Evolutionary conservation across 2,888 invertebrate genomes (phyloP).

Genomic region (Melanostoma mellinum): DNA sequence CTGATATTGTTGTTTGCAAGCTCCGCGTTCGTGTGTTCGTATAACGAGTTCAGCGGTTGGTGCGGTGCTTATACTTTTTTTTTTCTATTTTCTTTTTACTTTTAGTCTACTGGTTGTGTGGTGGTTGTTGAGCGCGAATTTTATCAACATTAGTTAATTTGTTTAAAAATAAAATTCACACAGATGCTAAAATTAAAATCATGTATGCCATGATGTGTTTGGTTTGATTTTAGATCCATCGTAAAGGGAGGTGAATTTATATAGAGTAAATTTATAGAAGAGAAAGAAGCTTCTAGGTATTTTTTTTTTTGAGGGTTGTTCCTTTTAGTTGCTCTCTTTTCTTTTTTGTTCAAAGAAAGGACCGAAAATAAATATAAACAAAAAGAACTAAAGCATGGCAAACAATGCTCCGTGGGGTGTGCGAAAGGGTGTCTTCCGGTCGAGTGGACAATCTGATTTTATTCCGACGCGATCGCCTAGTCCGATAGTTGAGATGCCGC

Average conservation of each 20-base stretch:
- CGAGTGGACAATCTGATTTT: constrained; percentile 82
- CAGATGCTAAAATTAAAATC: constrained; percentile 60
- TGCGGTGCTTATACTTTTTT: constrained; percentile 19
- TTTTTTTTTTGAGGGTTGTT: not conserved
- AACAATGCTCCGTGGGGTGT: constrained; percentile 90
- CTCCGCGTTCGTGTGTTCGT: constrained; percentile 35
- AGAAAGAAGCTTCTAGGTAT: not conserved
- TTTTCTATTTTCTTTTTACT: not conserved
- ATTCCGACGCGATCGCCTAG: constrained; percentile 80
- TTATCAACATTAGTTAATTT: constrained; percentile 70
- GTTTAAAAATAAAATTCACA: constrained; percentile 69
- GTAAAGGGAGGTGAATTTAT: too few species aligned
- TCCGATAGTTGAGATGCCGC: constrained; percentile 82
- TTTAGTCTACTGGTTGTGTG: not conserved
- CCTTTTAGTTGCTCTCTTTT: not conserved
- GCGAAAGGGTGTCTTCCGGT: constrained; percentile 84
- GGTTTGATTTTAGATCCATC: constrained; percentile 7
- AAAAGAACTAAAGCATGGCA: constrained; percentile 78
- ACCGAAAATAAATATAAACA: constrained; percentile 28
- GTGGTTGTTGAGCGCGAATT: constrained; percentile 35
- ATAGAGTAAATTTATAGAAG: too few species aligned
- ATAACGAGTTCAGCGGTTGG: constrained; percentile 12
- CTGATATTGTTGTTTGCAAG: constrained; percentile 41
- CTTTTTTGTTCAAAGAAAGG: not conserved
- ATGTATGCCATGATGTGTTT: constrained; percentile 24